Base-by-base conservation (phyloP, 2,888 invertebrate genomes). In the Ischnura elegans region DNA sequence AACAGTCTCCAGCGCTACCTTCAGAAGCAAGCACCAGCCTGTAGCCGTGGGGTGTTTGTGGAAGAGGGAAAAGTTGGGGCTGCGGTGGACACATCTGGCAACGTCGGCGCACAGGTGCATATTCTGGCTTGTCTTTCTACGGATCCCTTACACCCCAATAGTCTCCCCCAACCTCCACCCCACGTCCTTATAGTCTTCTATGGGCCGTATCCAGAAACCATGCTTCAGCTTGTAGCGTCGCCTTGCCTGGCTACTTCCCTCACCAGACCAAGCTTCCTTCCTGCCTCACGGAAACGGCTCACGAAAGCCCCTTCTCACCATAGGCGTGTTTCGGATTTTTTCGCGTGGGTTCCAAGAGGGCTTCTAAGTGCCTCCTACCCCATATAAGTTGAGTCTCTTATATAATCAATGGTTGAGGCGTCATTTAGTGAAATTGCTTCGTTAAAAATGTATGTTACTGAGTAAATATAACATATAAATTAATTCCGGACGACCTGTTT, bases 51-150 rank as follows among this genome's bases (percentile, higher is more conserved):
- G 16, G 16, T 6, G 76, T 51, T 51, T 61, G 61, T 21, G 61
- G 76, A 16, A 0, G 13, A n/a, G 61, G 61, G n/a, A 61, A 1
- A 8, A 3, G 29, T 13, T 4, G n/a, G 76, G n/a, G 29, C 76
- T 16, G 76, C 10, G 29, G 29, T 36, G 76, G 10, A 8, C 76
- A 61, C 25, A 61, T 43, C 42, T 55, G 90, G 90, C 90, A 90
- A 90, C 90, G 25, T 25, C 61, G 90, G 5, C 51, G 90, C 90
- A 90, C 90, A 90, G 90, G 90, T 90, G 90, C 90, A 90, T 90
- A 61, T 90, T 90, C 90, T 90, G 87, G 87, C 87, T 29, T 55
- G 87, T 87, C 87, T 47, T 51, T 55, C 76, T 13, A 76, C 76
- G 76, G 76, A 76, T 36, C 90, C 90, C 90, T 90, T 90, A 61